Base-by-base conservation (phyloP, 2,113 vertebrate species). In the Echinops telfairi region DNA sequence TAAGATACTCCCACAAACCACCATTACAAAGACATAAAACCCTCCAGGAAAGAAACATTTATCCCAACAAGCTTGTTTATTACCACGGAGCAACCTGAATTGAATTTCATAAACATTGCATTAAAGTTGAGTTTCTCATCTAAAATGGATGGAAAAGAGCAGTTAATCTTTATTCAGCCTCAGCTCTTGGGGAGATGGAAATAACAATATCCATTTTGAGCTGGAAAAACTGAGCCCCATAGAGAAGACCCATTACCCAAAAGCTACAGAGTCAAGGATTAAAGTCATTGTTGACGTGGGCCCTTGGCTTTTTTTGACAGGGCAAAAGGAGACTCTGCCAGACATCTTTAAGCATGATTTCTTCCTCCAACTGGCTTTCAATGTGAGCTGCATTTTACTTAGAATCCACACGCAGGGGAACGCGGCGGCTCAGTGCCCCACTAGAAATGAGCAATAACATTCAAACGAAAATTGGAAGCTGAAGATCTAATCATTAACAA, bases 401-500 rank as follows among this genome's bases (percentile, higher is more conserved):
- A 97, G 97, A 97, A 97, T 97, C 95, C 95, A 94, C 1, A 0
- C 82, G 77, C 94, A 94, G 73, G 95, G 92, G 91, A 93, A 98
- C 97, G 95, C 96, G 97, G 94, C 4, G 14, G 96, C 93, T 92
- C 4, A 0, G 93, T 95, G 96, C 95, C 94, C 96, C 27, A 31
- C 96, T 98, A 98, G 97, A 98, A 98, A 98, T 97, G 97, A 98
- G 98, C 97, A 98, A 98, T 98, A 98, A 98, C 96, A 97, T 98
- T 98, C 97, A 98, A 98, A 98, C 62, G 97, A 98, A 98, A 98
- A 98, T 98, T 98, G 97, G 97, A 98, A 98, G 96, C 97, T 97
- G 97, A 98, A 97, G 97, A 98, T 98, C 96, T 98, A 97, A 98
- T 98, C 97, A 98, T 98, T 98, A 98, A 97, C 96, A 98, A 97